Evolutionary conservation across 2,113 vertebrate genomes (phyloP).

Genomic region (Sus scrofa): DNA sequence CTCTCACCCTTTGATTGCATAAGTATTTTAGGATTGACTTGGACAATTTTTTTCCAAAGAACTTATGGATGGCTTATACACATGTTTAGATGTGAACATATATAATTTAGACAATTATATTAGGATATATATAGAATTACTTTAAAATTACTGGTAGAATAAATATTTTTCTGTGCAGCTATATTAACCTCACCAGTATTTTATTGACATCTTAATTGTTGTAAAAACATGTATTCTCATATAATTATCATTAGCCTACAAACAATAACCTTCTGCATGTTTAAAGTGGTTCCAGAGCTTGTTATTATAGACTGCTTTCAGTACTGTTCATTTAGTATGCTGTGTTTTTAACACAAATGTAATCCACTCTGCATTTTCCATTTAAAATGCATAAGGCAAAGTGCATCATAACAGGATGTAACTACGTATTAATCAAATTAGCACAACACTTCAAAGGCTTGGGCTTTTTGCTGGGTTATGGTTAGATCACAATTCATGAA

Average conservation of each 20-base stretch:
- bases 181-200: conserved; percentile 80
- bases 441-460: conserved; percentile 91
- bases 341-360: conserved; percentile 88
- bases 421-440: conserved; percentile 94
- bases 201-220: conserved; percentile 86
- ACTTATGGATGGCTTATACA: not conserved
- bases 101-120: conserved; percentile 13
- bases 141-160: conserved; percentile 62
- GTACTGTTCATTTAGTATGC: conserved; percentile 87
- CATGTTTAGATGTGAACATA: not conserved
- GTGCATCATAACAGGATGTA: conserved; percentile 93
- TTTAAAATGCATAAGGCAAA: conserved; percentile 93
- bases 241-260: conserved; percentile 87
- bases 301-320: conserved; percentile 87
- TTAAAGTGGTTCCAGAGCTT: conserved; percentile 84
- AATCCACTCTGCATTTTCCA: conserved; percentile 90
- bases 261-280: conserved; percentile 85
- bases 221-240: conserved; percentile 86
- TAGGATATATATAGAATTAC: not conserved
- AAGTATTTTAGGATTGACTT: not conserved
- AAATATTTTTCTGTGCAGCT: conserved; percentile 71
- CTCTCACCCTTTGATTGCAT: not conserved
- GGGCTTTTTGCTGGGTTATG: conserved; percentile 87
- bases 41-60: not conserved
- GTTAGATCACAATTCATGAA: conserved; percentile 89